Conservation (phyloP, 2,113 vertebrate genomes). For the Delphinus delphis region DNA sequence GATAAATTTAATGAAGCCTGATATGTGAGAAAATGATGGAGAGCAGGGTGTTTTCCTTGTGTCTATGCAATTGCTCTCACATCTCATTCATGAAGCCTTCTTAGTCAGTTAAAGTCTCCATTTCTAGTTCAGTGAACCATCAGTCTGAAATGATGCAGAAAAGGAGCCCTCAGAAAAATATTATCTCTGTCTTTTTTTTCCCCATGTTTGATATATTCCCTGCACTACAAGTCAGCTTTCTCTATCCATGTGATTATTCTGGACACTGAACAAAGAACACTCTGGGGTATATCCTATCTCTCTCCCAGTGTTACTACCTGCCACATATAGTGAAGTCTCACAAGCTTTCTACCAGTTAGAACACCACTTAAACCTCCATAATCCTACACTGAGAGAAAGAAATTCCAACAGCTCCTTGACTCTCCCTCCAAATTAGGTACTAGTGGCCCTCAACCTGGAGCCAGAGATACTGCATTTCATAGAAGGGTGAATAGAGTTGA, state of each 20-base stretch:
- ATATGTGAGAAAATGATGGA: background rate
- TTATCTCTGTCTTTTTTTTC: background rate
- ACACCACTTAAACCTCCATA: background rate
- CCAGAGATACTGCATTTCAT: background rate
- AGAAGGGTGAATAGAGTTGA: background rate
- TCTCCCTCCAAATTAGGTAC: background rate
- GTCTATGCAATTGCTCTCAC: background rate
- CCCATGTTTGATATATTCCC: background rate
- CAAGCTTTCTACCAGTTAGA: background rate
- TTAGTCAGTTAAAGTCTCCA: background rate
- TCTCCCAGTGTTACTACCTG: background rate
- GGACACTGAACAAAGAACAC: background rate
- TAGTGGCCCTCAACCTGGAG: background rate
- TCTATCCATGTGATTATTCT: background rate
- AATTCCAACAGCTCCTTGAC: background rate
- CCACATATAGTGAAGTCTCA: background rate
- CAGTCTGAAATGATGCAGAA: background rate
- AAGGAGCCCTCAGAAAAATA: background rate
- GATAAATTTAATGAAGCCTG: background rate
- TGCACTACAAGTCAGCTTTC: background rate
- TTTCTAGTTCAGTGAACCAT: background rate
- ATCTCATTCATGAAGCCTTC: background rate
- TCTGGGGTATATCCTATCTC: background rate
- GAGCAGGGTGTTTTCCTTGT: background rate
- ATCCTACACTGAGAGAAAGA: background rate